Conservation (phyloP, 2,888 invertebrate species). For the Poecilus cupreus region DNA sequence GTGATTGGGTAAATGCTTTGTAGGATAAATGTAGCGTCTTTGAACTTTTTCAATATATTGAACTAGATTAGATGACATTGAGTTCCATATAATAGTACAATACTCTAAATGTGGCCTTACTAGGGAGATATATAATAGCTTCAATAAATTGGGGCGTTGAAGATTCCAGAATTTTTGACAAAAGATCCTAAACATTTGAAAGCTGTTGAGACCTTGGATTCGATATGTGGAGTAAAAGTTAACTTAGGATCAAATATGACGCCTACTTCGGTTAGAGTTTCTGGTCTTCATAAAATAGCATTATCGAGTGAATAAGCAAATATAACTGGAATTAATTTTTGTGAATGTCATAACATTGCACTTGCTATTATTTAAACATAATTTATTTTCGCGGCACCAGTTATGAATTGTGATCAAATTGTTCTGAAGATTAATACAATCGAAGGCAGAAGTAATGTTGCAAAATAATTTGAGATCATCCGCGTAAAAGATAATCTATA, state of each 20-base stretch:
- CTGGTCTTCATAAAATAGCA: no score
- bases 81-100: not conserved
- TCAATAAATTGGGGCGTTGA: no score
- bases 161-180: not conserved
- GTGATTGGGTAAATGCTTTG: not conserved
- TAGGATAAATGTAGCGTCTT: not conserved
- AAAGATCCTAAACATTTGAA: not conserved
- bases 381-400: constrained; percentile 1
- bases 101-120: not conserved
- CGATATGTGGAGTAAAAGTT: not conserved
- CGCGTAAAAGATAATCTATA: not conserved
- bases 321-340: not conserved
- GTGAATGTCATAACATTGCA: not conserved
- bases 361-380: not conserved
- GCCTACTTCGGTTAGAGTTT: not conserved
- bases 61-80: not conserved
- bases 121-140: not conserved
- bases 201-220: not conserved
- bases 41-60: constrained; percentile 5
- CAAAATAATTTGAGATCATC: not conserved
- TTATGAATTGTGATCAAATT: not conserved
- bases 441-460: not conserved
- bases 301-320: not conserved
- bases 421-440: not conserved
- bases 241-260: not conserved